A percentile compares a stretch with the other conserved stretches of the same genome.
phyloP scores from a whole-genome alignment of 2,888 invertebrate species.

The Strigamia maritima region DNA sequence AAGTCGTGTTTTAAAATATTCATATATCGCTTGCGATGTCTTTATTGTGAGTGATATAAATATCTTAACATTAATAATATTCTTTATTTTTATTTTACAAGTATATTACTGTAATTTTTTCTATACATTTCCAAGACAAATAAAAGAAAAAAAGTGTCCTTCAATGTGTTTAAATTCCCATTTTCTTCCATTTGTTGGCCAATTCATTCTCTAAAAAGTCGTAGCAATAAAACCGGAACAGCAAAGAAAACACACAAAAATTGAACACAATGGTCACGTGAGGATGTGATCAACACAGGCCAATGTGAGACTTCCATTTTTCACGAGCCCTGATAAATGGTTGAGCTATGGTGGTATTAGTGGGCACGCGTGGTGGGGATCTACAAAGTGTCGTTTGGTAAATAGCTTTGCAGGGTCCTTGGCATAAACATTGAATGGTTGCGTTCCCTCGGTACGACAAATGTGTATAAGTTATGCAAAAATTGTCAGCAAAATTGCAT shows the following conservation, averaged over 20 bases:
- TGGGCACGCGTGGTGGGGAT: constrained; percentile 20
- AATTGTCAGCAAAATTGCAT: background rate
- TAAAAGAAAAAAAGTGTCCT: no score
- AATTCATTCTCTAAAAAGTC: background rate
- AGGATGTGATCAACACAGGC: background rate
- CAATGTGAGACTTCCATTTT: constrained; percentile 4
- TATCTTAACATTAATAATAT: no score
- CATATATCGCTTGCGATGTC: no score
- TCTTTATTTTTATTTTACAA: no score
- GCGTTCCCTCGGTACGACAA: background rate
- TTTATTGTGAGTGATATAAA: no score
- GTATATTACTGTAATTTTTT: no score
- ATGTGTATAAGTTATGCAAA: constrained; percentile 7
- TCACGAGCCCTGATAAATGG: constrained; percentile 22
- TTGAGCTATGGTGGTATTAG: constrained; percentile 29
- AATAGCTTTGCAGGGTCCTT: constrained; percentile 1
- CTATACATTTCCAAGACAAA: no score
- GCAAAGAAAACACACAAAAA: background rate
- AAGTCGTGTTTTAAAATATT: no score
- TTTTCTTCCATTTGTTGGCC: background rate
- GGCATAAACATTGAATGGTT: constrained; percentile 17
- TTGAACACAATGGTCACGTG: background rate
- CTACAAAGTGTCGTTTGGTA: constrained; percentile 10
- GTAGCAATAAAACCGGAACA: background rate
- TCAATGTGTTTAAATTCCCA: no score